Conservation (phyloP, 1,140 invertebrate species). For the Calliphora vicina region DNA sequence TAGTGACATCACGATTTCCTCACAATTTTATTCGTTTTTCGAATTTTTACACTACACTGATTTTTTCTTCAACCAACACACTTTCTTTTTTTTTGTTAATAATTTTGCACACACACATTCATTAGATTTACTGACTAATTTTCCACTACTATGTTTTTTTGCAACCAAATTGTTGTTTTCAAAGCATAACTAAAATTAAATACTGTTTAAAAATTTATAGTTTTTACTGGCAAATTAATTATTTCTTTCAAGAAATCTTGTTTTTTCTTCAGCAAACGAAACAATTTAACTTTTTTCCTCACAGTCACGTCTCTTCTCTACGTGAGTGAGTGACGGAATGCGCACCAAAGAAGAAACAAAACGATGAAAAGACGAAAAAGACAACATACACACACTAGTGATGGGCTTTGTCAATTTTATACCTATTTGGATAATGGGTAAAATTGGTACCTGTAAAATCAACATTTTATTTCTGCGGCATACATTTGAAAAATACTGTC, state of each 20-base stretch:
- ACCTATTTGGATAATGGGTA: background rate
- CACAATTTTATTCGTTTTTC: background rate
- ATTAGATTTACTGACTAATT: background rate
- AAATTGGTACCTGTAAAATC: background rate
- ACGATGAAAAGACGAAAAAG: no score
- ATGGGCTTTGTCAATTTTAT: background rate
- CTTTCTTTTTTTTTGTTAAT: slow-evolving; percentile 26
- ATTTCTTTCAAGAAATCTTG: background rate
- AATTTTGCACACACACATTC: slow-evolving; percentile 17
- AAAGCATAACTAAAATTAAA: slow-evolving; percentile 3
- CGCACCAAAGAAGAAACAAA: slow-evolving; percentile 30
- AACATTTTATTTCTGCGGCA: no score
- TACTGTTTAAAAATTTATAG: background rate
- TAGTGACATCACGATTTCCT: slow-evolving; percentile 34
- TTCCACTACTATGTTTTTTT: background rate
- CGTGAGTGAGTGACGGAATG: slow-evolving; percentile 49
- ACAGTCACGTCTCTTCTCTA: slow-evolving; percentile 44
- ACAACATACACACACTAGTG: background rate
- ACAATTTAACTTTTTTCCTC: slow-evolving; percentile 17
- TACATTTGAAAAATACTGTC: no score
- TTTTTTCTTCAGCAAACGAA: background rate
- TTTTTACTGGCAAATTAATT: background rate
- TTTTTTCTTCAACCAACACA: slow-evolving; percentile 21
- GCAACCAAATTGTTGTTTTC: background rate
- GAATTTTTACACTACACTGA: slow-evolving; percentile 21